Conservation (phyloP, 2,888 invertebrate species). For the Drepana falcataria region DNA sequence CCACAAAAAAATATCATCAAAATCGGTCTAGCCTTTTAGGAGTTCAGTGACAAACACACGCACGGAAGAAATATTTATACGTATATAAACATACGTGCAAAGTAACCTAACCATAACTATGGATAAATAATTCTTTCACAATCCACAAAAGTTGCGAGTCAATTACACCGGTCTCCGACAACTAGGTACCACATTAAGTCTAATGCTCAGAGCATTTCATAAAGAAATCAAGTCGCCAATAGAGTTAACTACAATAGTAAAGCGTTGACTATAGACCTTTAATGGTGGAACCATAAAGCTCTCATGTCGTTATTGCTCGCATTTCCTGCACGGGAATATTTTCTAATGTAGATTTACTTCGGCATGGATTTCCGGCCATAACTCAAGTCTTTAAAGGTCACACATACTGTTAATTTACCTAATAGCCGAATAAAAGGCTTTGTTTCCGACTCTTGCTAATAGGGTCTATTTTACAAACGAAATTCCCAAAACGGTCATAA, state of each 20-base stretch:
- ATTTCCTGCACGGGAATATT: background rate
- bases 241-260: background rate
- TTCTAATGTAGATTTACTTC: constrained; percentile 21
- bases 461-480: constrained; percentile 30
- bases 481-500: constrained; percentile 25
- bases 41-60: too few relatives aligned
- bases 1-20: too few relatives aligned
- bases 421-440: constrained; percentile 36
- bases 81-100: too few relatives aligned
- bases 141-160: too few relatives aligned
- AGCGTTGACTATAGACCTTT: background rate
- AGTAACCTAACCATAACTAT: too few relatives aligned
- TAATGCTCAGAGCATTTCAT: background rate
- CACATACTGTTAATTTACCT: constrained; percentile 35
- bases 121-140: too few relatives aligned
- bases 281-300: background rate
- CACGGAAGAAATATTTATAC: too few relatives aligned
- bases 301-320: background rate
- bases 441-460: constrained; percentile 24
- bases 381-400: constrained; percentile 16
- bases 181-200: too few relatives aligned
- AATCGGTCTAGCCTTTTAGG: too few relatives aligned
- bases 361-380: constrained; percentile 13
- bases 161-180: too few relatives aligned
- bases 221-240: background rate